These are phyloP conservation scores for Wasmannia auropunctata DNA, from an alignment of 1,140 invertebrate genomes.

Conservation along the genomic window DNA sequence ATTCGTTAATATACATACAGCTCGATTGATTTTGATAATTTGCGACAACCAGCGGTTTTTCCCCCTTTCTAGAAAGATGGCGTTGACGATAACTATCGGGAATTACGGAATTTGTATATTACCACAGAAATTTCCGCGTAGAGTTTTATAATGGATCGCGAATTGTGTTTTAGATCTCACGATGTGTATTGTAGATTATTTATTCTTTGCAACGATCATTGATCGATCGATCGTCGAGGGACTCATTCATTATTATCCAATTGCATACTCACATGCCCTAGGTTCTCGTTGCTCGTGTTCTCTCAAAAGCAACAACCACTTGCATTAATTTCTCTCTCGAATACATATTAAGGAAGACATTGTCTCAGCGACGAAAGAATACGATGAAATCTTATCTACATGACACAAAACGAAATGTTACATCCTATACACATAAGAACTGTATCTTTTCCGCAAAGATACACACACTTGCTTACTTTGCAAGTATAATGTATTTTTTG, in stretches of 20 bases:
- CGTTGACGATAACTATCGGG: background rate
- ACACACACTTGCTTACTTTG: background rate
- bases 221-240: background rate
- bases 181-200: background rate
- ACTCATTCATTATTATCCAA: constrained; percentile 46
- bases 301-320: background rate
- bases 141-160: background rate
- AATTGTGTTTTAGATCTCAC: background rate
- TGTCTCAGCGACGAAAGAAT: background rate
- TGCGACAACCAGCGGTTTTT: background rate
- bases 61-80: background rate
- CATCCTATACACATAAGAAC: background rate
- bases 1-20: background rate
- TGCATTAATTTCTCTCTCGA: background rate
- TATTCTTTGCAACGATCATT: constrained; percentile 10
- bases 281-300: constrained; percentile 14
- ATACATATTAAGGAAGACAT: background rate
- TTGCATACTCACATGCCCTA: constrained; percentile 27
- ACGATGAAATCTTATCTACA: background rate
- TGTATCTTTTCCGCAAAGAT: background rate
- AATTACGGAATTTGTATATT: background rate
- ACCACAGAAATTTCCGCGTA: background rate
- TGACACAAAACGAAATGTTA: background rate
- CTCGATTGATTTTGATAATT: background rate
- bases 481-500: background rate